phyloP scores from a whole-genome alignment of 2,113 vertebrate species.

The Phycodurus eques region DNA sequence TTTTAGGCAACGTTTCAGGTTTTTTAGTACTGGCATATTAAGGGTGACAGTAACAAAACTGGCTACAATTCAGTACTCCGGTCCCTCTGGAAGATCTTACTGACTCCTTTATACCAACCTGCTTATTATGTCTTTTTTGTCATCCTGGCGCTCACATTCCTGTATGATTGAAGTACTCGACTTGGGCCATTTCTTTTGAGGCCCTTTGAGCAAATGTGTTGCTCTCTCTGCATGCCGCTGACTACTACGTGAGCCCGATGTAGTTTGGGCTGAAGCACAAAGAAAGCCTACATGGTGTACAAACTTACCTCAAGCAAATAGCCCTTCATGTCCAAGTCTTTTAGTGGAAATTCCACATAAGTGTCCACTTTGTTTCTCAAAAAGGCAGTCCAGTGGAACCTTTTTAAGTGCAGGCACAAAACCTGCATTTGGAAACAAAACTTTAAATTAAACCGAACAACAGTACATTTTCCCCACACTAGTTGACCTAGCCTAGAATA shows the following conservation, averaged over 20 bases:
- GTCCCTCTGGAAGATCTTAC: no score
- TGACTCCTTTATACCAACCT: no score
- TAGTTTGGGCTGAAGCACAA: neutral
- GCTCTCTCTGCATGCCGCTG: neutral
- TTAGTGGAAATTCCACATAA: constrained; percentile 91
- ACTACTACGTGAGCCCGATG: neutral
- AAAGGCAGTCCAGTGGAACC: constrained; percentile 98
- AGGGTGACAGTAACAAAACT: neutral
- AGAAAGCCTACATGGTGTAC: neutral
- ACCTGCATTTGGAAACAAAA: constrained; percentile 73
- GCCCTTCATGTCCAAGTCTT: constrained; percentile 90
- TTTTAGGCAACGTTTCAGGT: neutral
- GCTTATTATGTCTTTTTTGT: no score
- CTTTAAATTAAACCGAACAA: constrained; percentile 6
- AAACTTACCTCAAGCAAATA: constrained; percentile 89
- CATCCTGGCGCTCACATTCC: no score
- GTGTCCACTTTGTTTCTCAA: constrained; percentile 97
- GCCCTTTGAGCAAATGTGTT: neutral
- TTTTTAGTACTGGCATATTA: neutral
- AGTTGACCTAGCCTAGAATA: neutral
- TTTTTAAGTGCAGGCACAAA: constrained; percentile 95
- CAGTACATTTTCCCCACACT: neutral
- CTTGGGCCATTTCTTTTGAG: no score
- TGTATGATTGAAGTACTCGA: no score
- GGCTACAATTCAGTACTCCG: neutral